Percentiles rank a stretch among this genome's conserved stretches.
Evolutionary conservation across 2,888 invertebrate genomes (phyloP).

Genomic region (Smittia sp.): DNA sequence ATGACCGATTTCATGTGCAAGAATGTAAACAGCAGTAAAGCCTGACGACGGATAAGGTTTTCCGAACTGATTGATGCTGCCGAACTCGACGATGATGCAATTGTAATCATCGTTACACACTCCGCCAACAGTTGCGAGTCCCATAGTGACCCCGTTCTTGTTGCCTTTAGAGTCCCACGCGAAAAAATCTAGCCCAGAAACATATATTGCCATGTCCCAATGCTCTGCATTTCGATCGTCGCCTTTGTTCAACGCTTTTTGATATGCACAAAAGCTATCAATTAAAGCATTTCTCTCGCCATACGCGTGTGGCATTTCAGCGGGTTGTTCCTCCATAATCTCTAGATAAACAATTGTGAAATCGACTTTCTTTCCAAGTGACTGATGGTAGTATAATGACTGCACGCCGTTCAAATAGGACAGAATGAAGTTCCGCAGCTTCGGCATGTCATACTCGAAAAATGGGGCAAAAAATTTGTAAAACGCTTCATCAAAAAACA

Average conservation of each 20-base stretch:
- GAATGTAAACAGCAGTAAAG: constrained; percentile 78
- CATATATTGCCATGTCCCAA: constrained; percentile 76
- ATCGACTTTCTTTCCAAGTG: constrained; percentile 64
- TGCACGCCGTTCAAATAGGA: constrained; percentile 78
- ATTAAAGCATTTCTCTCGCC: constrained; percentile 66
- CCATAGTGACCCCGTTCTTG: constrained; percentile 74
- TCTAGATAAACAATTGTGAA: constrained; percentile 69
- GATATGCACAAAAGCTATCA: constrained; percentile 74
- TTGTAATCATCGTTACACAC: constrained; percentile 70
- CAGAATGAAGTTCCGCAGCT: constrained; percentile 70
- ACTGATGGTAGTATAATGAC: constrained; percentile 74
- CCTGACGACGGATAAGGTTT: constrained; percentile 80
- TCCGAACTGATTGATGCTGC: constrained; percentile 68
- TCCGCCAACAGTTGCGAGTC: constrained; percentile 75
- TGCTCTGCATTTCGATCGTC: constrained; percentile 68
- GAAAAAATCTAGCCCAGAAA: constrained; percentile 75
- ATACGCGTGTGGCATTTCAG: constrained; percentile 60
- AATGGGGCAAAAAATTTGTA: constrained; percentile 69
- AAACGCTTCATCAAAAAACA: constrained; percentile 73
- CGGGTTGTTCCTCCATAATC: constrained; percentile 65
- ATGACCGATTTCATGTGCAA: constrained; percentile 81
- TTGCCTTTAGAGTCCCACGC: constrained; percentile 64
- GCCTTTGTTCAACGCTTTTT: constrained; percentile 63
- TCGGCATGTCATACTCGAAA: constrained; percentile 63
- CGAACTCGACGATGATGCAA: constrained; percentile 76